phyloP scores from a whole-genome alignment of 1,140 invertebrate species.

The Portunus trituberculatus region DNA sequence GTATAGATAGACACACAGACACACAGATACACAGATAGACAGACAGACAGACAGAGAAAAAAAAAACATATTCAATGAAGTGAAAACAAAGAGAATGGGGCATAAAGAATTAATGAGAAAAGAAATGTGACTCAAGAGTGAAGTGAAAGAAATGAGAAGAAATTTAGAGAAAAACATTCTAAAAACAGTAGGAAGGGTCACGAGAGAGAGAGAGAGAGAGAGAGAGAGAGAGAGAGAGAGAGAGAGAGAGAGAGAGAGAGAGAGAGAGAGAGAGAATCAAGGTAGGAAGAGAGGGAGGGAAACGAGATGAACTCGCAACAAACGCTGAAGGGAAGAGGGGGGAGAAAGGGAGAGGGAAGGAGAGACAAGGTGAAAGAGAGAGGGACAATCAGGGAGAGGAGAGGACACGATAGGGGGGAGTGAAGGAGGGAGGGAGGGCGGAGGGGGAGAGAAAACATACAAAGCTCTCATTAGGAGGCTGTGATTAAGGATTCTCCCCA shows the following conservation, averaged over 20 bases:
- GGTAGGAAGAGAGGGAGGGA: neutral
- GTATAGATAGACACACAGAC: neutral
- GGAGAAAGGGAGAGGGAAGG: neutral
- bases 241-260: neutral
- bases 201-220: neutral
- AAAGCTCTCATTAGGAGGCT: constrained; percentile 12
- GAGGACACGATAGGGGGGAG: neutral
- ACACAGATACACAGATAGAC: neutral
- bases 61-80: neutral
- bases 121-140: no score
- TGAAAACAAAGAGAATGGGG: no score
- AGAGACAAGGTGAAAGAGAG: neutral
- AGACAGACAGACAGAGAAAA: no score
- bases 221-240: neutral
- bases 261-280: neutral
- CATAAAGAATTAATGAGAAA: no score
- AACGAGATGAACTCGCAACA: neutral
- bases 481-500: constrained; percentile 12
- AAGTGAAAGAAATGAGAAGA: no score
- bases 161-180: no score
- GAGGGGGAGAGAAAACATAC: neutral
- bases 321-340: neutral
- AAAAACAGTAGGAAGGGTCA: no score
- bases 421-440: neutral
- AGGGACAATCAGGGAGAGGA: neutral